phyloP scores from a whole-genome alignment of 2,113 vertebrate genomes.

The Sinocyclocheilus rhinocerous region DNA sequence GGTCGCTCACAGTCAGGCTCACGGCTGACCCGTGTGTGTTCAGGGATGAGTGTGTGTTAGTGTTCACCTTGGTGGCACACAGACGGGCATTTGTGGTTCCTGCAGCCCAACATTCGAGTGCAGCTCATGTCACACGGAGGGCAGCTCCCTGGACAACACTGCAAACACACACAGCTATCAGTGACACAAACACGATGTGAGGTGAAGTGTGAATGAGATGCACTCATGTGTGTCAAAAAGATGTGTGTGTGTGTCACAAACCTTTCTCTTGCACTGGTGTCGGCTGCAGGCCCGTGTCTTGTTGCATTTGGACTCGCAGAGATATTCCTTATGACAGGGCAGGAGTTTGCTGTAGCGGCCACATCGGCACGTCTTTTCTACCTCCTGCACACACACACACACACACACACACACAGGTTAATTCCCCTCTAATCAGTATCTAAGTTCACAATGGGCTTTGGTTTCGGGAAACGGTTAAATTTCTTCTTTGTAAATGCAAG shows the following conservation, averaged over 20 bases:
- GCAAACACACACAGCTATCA: conserved; percentile 28
- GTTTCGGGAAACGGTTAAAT: neutral
- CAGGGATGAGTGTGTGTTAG: neutral
- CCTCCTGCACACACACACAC: conserved; percentile 77
- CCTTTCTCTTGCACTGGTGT: conserved; percentile 95
- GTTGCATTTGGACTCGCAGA: conserved; percentile 93
- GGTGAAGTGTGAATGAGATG: neutral
- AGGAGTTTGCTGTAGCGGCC: conserved; percentile 85
- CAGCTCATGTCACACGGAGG: conserved; percentile 93
- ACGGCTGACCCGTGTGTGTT: neutral
- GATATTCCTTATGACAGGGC: conserved; percentile 91
- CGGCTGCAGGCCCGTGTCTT: conserved; percentile 87
- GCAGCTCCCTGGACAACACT: conserved; percentile 97
- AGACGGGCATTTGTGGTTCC: conserved; percentile 97
- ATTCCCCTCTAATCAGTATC: neutral
- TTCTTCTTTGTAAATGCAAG: neutral
- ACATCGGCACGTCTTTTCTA: conserved; percentile 94
- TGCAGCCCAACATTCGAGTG: conserved; percentile 86
- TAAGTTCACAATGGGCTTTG: neutral
- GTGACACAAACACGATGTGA: neutral
- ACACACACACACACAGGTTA: conserved; percentile 11
- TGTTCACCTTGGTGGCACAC: conserved; percentile 91
- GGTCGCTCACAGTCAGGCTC: too few relatives aligned
- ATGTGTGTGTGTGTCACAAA: conserved; percentile 46
- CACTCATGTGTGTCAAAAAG: neutral